Evolutionary conservation across 2,113 vertebrate species (phyloP).

Genomic region (Desmodus rotundus): DNA sequence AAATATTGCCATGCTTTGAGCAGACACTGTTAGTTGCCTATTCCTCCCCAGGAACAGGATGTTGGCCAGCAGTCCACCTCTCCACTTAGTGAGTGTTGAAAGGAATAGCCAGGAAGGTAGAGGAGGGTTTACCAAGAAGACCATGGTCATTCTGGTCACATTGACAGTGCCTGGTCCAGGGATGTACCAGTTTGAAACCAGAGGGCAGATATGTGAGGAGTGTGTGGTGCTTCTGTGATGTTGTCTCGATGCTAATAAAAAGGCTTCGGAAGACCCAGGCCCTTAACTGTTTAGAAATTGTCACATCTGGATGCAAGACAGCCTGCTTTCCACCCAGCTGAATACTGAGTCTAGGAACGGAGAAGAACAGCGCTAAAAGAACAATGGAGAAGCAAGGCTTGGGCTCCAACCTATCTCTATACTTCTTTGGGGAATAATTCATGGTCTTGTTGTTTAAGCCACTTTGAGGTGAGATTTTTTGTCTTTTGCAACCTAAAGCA

Average conservation of each 20-base stretch:
- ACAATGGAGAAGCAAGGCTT: not conserved
- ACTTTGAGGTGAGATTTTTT: not conserved
- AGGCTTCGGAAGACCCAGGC: not conserved
- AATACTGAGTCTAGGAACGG: rapidly evolving
- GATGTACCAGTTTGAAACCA: not conserved
- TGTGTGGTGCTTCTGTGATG: not conserved
- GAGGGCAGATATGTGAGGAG: not conserved
- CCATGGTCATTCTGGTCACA: not conserved
- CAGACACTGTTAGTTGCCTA: not conserved
- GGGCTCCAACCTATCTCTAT: not conserved
- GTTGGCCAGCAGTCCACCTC: not conserved
- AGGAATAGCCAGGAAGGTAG: not conserved
- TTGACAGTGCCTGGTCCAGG: not conserved
- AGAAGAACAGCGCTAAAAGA: not conserved
- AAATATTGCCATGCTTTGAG: not conserved
- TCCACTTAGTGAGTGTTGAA: not conserved
- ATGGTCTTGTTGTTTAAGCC: not conserved
- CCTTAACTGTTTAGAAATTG: not conserved
- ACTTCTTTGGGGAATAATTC: not conserved
- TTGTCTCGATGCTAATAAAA: not conserved
- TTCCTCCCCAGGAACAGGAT: not conserved
- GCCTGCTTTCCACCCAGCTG: not conserved
- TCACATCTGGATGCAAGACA: not conserved
- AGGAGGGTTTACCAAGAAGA: not conserved
- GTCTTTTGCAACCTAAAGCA: not conserved